These are phyloP conservation scores for Zophobas atratus DNA, from an alignment of 1,140 invertebrate species.

Conservation along the genomic window DNA sequence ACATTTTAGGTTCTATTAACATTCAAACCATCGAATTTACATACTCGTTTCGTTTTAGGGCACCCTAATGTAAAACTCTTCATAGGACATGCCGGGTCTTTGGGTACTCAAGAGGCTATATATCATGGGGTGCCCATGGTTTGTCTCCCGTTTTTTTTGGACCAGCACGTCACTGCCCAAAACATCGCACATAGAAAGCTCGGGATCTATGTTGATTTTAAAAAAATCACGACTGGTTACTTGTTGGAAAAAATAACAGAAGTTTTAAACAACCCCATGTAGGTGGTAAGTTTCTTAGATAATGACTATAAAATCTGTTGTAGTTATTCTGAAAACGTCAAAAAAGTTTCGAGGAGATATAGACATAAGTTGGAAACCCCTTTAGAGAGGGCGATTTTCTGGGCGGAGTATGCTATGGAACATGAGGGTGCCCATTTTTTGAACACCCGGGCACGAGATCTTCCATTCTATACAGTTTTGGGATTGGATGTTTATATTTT, in stretches of 20 bases:
- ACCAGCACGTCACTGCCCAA: slow-evolving; percentile 64
- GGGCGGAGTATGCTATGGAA: slow-evolving; percentile 77
- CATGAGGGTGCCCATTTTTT: slow-evolving; percentile 67
- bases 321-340: slow-evolving; percentile 46
- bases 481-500: not conserved
- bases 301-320: slow-evolving; percentile 8
- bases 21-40: not conserved
- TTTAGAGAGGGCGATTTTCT: slow-evolving; percentile 75
- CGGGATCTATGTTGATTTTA: slow-evolving; percentile 51
- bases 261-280: slow-evolving; percentile 60
- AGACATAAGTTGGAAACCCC: slow-evolving; percentile 75
- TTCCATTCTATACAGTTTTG: slow-evolving; percentile 16
- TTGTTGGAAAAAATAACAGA: slow-evolving; percentile 50
- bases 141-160: slow-evolving; percentile 69
- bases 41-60: slow-evolving; percentile 37
- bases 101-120: slow-evolving; percentile 69
- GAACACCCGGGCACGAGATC: slow-evolving; percentile 17
- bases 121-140: slow-evolving; percentile 69
- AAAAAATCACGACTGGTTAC: slow-evolving; percentile 48
- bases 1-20: slow-evolving; percentile 40
- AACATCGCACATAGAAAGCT: slow-evolving; percentile 47
- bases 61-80: slow-evolving; percentile 59
- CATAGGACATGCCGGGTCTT: slow-evolving; percentile 68
- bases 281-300: slow-evolving; percentile 39
- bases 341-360: slow-evolving; percentile 43